Base-by-base conservation (phyloP, 2,888 invertebrate species). In the Acrocyrtus sp. region DNA sequence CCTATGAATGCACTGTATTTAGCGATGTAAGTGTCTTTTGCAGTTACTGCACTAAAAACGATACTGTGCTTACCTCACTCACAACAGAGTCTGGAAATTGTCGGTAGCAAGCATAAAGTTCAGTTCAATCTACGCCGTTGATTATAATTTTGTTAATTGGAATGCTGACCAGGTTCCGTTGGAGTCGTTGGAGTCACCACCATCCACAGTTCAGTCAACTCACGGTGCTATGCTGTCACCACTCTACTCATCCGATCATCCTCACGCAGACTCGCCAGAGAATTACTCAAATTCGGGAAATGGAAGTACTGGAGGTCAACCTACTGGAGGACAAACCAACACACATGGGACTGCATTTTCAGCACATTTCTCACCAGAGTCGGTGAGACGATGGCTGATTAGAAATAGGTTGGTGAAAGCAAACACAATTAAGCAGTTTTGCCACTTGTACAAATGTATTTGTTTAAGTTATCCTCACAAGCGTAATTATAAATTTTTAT, bases 1-100 rank as follows among this genome's bases (percentile, higher is more conserved):
- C 96, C 50, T 98, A 94, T 84, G 96, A 96, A 76, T 96, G 95
- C 83, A 98, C 98, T 45, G 94, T 97, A 8, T 89, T 96, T 67
- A 92, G 91, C 79, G 95, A 96, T 84, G 94, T 95, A 85, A 88
- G 90, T 81, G 8, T 41, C 41, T 41, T 15, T 3, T 17, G 5
- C 12, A 12, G 34, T 47, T 47, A 47, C 17, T 41, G 41, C 41
- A 41, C 17, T 41, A 17, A 15, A n/a, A n/a, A n/a, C n/a, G n/a
- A n/a, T n/a, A n/a, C n/a, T n/a, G 10, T 19, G n/a, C n/a, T n/a
- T n/a, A n/a, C n/a, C n/a, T n/a, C n/a, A n/a, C n/a, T n/a, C n/a
- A n/a, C n/a, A n/a, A n/a, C n/a, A n/a, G n/a, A n/a, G n/a, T n/a
- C n/a, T n/a, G n/a, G n/a, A n/a, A n/a, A n/a, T n/a, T n/a, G n/a